Evolutionary conservation across 2,113 vertebrate genomes (phyloP), one percentile per base, ranked within the genome.

Genomic region (Tachuris rubrigastra): DNA sequence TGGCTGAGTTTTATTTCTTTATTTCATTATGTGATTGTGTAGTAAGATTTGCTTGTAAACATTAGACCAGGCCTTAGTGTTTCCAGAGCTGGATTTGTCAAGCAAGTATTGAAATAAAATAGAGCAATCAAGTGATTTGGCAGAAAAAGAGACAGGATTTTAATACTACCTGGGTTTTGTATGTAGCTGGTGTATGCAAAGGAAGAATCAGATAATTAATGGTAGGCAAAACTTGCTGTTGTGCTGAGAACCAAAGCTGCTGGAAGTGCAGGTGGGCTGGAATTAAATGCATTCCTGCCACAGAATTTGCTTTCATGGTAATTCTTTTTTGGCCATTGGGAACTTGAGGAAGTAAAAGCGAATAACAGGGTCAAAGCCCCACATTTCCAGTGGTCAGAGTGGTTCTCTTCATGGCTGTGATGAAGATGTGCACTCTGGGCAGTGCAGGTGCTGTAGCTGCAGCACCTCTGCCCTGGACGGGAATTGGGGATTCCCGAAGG

Each of bases 21-120:
- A 23, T 91, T 87, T 33, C 22, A 23, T 69, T 28, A 18, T 37
- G 27, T 1, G 10, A 49, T 90, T 62, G 19, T 42, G 33, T 56
- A 66, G 19, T 82, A 87, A 69, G 63, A 74, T 49, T 85, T 93
- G 53, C 42, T 87, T 81, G 37, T 68, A 84, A 93, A 78, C 42
- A 25, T 77, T 68, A 83, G 37, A 27, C 28, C 13, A 27, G 63
- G 42, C 39, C 27, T 65, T 65, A 47, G 14, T 68, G 41, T 87
- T 94, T 90, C 42, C 69, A 56, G 72, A 56, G 33, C 1, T 84
- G 58, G 35, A 35, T 82, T 88, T 95, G 81, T 93, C 75, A 69
- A 80, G 33, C 71, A 69, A 85, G 67, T 86, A 78, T 89, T 93
- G 60, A 92, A 94, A 80, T 85, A 49, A 58, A 96, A 31, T 50